A percentile compares a stretch with the other conserved stretches of the same genome.
Evolutionary conservation across 64 coral and sea anemone genomes (phyloP).

Genomic region (Montipora capricornis): DNA sequence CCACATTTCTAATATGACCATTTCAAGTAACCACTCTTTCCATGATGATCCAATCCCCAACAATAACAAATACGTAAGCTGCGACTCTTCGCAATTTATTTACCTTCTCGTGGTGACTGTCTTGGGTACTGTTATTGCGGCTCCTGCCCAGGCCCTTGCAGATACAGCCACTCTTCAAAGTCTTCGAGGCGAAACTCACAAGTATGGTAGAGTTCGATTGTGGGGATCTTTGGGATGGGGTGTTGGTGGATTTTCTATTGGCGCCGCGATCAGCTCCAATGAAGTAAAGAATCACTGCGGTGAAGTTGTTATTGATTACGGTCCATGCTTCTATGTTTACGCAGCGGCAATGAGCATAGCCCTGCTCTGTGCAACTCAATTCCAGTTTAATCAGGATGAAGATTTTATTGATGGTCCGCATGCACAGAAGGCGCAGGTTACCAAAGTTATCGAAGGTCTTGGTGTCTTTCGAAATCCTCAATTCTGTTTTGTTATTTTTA

Average conservation of each 20-base stretch:
- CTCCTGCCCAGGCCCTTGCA: slow-evolving; percentile 83
- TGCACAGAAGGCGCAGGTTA: neutral
- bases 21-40: neutral
- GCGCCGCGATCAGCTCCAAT: slow-evolving; percentile 78
- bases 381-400: slow-evolving; percentile 51
- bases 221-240: slow-evolving; percentile 96
- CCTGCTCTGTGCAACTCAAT: slow-evolving; percentile 77
- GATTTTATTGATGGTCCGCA: neutral
- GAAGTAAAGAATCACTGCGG: slow-evolving; percentile 60
- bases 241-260: slow-evolving; percentile 85
- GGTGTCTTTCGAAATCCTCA: slow-evolving; percentile 71
- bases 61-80: neutral
- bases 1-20: neutral
- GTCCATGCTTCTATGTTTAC: slow-evolving; percentile 84
- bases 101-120: slow-evolving; percentile 81
- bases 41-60: neutral
- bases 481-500: slow-evolving; percentile 88
- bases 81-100: slow-evolving; percentile 65
- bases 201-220: slow-evolving; percentile 82
- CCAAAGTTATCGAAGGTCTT: slow-evolving; percentile 51
- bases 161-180: slow-evolving; percentile 85
- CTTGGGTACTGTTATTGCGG: slow-evolving; percentile 79
- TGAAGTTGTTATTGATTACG: slow-evolving; percentile 74
- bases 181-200: slow-evolving; percentile 76
- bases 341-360: slow-evolving; percentile 77